Base-by-base conservation (phyloP, 2,113 vertebrate genomes). In the Pachycephala philippinensis region DNA sequence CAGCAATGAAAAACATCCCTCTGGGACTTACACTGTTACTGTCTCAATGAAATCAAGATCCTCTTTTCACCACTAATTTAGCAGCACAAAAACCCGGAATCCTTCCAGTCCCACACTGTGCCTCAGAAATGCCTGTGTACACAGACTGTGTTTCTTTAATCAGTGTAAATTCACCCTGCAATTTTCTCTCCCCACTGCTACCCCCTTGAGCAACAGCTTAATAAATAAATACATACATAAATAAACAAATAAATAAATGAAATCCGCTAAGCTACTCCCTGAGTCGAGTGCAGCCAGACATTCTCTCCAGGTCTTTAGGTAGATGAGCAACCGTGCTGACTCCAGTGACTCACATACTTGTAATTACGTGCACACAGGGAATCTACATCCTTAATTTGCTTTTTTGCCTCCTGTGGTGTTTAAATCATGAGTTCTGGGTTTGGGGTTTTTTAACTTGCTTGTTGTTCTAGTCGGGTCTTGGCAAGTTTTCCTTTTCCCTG, bases 361-460 rank as follows among this genome's bases (percentile, higher is more conserved):
- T 91, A 96, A 98, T 98, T 97, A 97, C 44, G 93, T 88, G 93
- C 95, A 93, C 94, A 72, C 76, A 71, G 95, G 96, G 89, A 95
- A 93, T 95, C 96, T 91, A 93, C 94, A 94, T 84, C 95, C 92
- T 97, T 95, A 91, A 65, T 98, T 98, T 98, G 97, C 95, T 97
- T 98, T 98, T 97, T 94, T 77, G 59, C 94, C 96, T 97, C 97
- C 97, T 93, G 95, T 85, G 91, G 97, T 96, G 96, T 91, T 94
- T 91, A 97, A 98, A 96, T 96, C 97, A 93, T 95, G 96, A 97
- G 77, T 87, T 42, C 19, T 24, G 21, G 52, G 40, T 49, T 74
- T 92, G 68, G 6, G 10, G 59, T 63, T 37, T 52, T 57, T 76
- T 84, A 75, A 97, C 93, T 89, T 97, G 79, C 84, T 97, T 96